These are phyloP conservation scores for Leucophenga montana DNA, from an alignment of 2,888 invertebrate genomes.

Conservation along the genomic window DNA sequence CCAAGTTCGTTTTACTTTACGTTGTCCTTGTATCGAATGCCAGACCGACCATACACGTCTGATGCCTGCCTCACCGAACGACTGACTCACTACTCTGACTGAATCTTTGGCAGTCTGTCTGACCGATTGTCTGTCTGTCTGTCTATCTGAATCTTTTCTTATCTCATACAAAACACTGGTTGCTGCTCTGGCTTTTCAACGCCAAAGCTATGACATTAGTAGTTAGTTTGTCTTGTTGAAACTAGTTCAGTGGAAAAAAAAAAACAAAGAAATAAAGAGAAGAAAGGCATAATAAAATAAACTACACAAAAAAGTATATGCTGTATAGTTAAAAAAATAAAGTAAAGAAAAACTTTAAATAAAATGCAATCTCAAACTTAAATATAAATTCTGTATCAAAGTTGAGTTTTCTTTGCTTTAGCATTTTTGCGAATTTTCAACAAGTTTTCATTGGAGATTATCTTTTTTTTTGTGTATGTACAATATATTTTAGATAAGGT, in stretches of 20 bases:
- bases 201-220: slow-evolving; percentile 11
- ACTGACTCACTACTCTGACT: not conserved
- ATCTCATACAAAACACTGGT: slow-evolving; percentile 63
- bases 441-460: slow-evolving; percentile 16
- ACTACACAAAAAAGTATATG: not conserved
- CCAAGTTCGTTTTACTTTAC: slow-evolving; percentile 15
- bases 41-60: not conserved
- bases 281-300: not conserved
- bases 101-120: not conserved
- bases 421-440: slow-evolving; percentile 13
- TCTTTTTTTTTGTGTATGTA: not conserved
- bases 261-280: not conserved
- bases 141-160: slow-evolving; percentile 39
- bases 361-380: slow-evolving; percentile 22
- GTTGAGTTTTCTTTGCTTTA: slow-evolving; percentile 5
- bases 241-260: not conserved
- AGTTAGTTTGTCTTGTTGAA: not conserved
- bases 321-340: not conserved
- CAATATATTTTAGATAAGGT: no score
- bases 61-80: not conserved
- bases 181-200: slow-evolving; percentile 39
- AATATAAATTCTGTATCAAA: slow-evolving; percentile 18
- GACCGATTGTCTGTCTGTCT: not conserved
- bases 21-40: slow-evolving; percentile 16
- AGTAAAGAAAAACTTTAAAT: slow-evolving; percentile 13